Evolutionary conservation across 2,888 invertebrate species (phyloP).

Genomic region (Ophraella communa): DNA sequence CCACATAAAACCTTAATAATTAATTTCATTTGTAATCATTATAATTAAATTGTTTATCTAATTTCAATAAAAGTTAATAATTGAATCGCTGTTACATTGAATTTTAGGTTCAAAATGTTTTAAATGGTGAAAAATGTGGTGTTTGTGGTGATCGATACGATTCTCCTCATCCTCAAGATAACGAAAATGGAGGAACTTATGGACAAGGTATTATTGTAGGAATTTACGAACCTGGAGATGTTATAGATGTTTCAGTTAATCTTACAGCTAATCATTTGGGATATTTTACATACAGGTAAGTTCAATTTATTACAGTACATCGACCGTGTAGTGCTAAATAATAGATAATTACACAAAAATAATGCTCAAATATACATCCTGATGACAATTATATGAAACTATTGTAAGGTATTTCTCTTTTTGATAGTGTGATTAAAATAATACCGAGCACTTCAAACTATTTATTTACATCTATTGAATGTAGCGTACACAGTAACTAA

Average conservation of each 20-base stretch:
- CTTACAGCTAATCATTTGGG: constrained; percentile 59
- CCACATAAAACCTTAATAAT: too few species aligned
- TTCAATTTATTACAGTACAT: background rate
- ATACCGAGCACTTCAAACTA: too few species aligned
- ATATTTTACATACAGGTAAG: constrained; percentile 28
- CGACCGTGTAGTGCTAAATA: too few species aligned
- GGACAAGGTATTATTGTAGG: constrained; percentile 58
- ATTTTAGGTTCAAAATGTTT: constrained; percentile 21
- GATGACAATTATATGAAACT: too few species aligned
- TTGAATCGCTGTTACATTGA: background rate
- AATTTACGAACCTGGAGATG: constrained; percentile 51
- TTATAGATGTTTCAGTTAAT: constrained; percentile 48
- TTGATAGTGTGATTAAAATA: too few species aligned
- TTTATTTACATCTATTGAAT: too few species aligned
- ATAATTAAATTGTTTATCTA: background rate
- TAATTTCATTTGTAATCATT: too few species aligned
- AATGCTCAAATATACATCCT: too few species aligned
- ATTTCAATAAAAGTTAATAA: background rate
- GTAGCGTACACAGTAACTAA: too few species aligned
- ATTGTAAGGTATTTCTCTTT: too few species aligned
- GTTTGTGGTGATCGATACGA: constrained; percentile 57
- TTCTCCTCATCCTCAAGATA: constrained; percentile 52
- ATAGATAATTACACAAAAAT: too few species aligned
- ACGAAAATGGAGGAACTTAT: constrained; percentile 59
- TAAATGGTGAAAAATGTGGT: constrained; percentile 52